phyloP scores from a whole-genome alignment of 64 coral and sea anemone genomes.

The Pocillopora damicornis region DNA sequence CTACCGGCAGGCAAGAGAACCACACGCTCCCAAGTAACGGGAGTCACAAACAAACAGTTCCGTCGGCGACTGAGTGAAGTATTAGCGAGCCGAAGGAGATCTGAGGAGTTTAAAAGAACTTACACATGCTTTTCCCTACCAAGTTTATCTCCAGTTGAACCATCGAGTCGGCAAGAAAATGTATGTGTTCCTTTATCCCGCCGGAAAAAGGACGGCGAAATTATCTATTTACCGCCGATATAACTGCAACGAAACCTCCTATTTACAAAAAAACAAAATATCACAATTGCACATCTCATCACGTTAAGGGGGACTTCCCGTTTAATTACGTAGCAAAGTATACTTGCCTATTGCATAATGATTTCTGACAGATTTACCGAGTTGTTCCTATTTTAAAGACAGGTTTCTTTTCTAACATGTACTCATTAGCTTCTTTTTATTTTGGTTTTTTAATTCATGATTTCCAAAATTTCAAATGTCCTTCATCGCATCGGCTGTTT shows the following conservation, averaged over 20 bases:
- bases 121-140: conserved; percentile 49
- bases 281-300: too few species aligned
- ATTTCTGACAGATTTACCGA: too few species aligned
- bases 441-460: too few species aligned
- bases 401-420: too few species aligned
- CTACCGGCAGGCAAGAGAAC: not conserved
- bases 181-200: not conserved
- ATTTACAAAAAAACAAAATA: too few species aligned
- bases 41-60: conserved; percentile 49
- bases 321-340: too few species aligned
- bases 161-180: conserved; percentile 6
- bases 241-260: not conserved
- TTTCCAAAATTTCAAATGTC: too few species aligned
- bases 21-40: not conserved
- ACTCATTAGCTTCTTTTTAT: too few species aligned
- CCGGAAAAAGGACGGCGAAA: conserved; percentile 46
- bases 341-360: too few species aligned
- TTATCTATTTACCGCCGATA: conserved; percentile 55
- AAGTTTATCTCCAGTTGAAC: conserved; percentile 19
- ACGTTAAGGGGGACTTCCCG: too few species aligned
- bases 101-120: conserved; percentile 43
- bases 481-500: too few species aligned
- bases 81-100: conserved; percentile 10
- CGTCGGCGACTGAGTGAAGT: conserved; percentile 22
- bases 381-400: too few species aligned